A percentile compares a stretch with the other conserved stretches of the same genome.
Conservation (phyloP, 2,797 vertebrate species). For the Rallus crepitans region DNA sequence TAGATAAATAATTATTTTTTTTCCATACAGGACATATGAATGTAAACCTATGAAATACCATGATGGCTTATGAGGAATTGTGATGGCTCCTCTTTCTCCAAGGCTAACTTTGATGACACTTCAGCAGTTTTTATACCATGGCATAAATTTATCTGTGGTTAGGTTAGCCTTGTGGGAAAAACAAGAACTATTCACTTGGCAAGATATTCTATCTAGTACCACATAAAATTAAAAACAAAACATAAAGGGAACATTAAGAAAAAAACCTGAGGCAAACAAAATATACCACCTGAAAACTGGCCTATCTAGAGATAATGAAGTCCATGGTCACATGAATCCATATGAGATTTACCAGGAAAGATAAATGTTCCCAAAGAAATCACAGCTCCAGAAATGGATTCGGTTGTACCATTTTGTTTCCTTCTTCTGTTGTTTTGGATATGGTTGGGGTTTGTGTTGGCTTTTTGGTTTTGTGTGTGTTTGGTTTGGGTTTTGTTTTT, state of each 20-base stretch:
- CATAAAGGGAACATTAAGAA: background rate
- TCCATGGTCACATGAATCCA: background rate
- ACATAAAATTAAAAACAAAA: background rate
- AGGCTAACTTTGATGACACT: background rate
- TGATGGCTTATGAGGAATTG: background rate
- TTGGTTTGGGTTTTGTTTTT: no score
- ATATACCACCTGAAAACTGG: background rate
- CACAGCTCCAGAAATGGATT: background rate
- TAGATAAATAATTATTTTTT: background rate
- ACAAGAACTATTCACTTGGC: background rate
- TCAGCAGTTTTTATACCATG: background rate
- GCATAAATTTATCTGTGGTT: background rate
- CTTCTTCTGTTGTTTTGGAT: background rate
- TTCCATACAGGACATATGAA: no score
- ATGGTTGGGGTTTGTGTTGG: no score
- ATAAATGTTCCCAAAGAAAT: background rate
- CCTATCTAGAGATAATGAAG: background rate
- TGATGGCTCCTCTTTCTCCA: background rate
- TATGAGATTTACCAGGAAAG: background rate
- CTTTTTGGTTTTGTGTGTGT: no score
- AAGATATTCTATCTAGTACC: background rate
- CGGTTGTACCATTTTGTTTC: background rate
- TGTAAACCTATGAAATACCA: background rate
- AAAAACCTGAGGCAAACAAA: background rate
- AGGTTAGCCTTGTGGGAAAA: background rate